Evolutionary conservation across 1,140 invertebrate genomes (phyloP), one percentile per base, ranked within the genome.

Genomic region (Apis laboriosa): DNA sequence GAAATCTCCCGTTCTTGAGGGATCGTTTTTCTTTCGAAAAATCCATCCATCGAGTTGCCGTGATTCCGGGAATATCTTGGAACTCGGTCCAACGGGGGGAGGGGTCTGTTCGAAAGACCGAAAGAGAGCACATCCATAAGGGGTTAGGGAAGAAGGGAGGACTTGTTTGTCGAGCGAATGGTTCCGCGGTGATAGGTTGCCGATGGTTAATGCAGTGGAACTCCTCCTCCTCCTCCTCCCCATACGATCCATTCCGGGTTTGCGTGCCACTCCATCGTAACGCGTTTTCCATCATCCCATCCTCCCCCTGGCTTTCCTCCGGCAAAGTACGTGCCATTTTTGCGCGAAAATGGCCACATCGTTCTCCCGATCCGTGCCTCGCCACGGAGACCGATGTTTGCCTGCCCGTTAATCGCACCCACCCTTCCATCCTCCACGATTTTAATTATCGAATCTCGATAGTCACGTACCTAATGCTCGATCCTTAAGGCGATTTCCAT

Each of bases 211-310:
- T 92, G 90, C 84, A 83, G 81, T 56, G 79, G 84, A 86, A 88
- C 79, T 84, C 82, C 86, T 87, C 53, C 34, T 2, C 53, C 34
- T 2, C 34, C 84, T 3, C 34, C 34, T 2, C 34, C 84, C 82
- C 77, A 80, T 85, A 86, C 77, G 87, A 88, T 89, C 86, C 90
- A 90, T 91, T 89, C 86, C 82, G 49, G 64, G 76, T 56, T 90
- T 85, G 84, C 90, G 90, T 89, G 90, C 84, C 86, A 88, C 86
- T 91, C 90, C 88, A 89, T 88, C 86, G 89, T 90, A 88, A 90
- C 90, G 90, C 85, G 90, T 91, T 91, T 88, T 90, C 90, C 90
- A 91, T 90, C 90, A 86, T 0, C 34, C 34, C 78, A 64, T 76
- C 76, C 66, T 8, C 61, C 34, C 3, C 34, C 34, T 3, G 13